Percentiles rank a stretch among this genome's conserved stretches.
Evolutionary conservation across 2,888 invertebrate genomes (phyloP).

Genomic region (Philopedon plagiatum): DNA sequence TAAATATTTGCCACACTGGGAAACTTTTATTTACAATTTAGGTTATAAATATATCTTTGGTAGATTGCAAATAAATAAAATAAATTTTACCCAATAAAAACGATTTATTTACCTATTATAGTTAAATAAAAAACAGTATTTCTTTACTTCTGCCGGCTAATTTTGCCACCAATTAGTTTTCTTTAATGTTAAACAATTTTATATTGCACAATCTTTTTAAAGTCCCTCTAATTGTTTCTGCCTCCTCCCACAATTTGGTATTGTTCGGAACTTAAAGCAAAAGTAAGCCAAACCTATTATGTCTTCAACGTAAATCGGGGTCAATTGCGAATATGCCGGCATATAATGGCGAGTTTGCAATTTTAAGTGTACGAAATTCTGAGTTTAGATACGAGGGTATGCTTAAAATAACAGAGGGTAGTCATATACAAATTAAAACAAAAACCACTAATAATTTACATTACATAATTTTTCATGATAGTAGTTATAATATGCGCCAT

Average conservation of each 20-base stretch:
- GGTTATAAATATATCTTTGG: too few relatives aligned
- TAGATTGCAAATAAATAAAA: too few relatives aligned
- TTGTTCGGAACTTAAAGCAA: slow-evolving; percentile 27
- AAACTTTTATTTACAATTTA: too few relatives aligned
- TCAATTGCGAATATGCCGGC: slow-evolving; percentile 38
- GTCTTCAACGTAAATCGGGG: slow-evolving; percentile 41
- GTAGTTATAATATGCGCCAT: too few relatives aligned
- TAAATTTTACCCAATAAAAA: too few relatives aligned
- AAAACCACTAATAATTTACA: too few relatives aligned
- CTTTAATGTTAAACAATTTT: not conserved
- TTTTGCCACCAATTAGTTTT: not conserved
- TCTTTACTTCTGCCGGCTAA: too few relatives aligned
- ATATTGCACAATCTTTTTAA: not conserved
- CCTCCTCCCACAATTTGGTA: slow-evolving; percentile 26
- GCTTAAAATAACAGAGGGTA: not conserved
- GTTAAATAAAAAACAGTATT: too few relatives aligned
- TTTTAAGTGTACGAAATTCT: slow-evolving; percentile 32
- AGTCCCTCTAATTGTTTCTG: not conserved
- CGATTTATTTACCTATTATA: not conserved
- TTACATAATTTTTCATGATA: too few relatives aligned
- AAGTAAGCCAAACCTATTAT: slow-evolving; percentile 41
- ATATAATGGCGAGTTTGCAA: slow-evolving; percentile 36
- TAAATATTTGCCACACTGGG: not conserved
- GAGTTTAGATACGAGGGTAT: slow-evolving; percentile 23
- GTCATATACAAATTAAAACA: too few relatives aligned